These are phyloP conservation scores for Lithophane leautieri DNA, from an alignment of 2,888 invertebrate species.

Conservation along the genomic window DNA sequence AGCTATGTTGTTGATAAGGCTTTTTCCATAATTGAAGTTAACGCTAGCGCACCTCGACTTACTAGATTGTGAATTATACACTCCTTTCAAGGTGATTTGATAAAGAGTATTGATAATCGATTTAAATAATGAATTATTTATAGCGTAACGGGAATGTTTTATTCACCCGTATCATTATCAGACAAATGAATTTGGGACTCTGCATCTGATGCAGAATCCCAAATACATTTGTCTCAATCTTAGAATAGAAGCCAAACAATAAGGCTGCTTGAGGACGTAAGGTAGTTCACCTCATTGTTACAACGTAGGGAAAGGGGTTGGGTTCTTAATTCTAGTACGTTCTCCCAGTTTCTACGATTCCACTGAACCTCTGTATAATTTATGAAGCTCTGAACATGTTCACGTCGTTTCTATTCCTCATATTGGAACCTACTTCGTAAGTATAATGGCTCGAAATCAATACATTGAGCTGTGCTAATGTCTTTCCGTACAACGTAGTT, in stretches of 20 bases:
- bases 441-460: slow-evolving; percentile 52
- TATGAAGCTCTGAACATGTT: slow-evolving; percentile 55
- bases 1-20: slow-evolving; percentile 43
- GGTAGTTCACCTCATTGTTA: slow-evolving; percentile 43
- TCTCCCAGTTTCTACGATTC: slow-evolving; percentile 36
- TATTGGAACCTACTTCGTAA: slow-evolving; percentile 46
- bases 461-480: slow-evolving; percentile 45
- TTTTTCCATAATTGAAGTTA: slow-evolving; percentile 47
- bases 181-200: no score
- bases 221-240: slow-evolving; percentile 29
- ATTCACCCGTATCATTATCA: slow-evolving; percentile 12
- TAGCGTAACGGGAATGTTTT: not conserved
- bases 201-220: slow-evolving; percentile 10
- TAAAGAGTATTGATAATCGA: not conserved
- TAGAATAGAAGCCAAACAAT: slow-evolving; percentile 16
- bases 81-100: slow-evolving; percentile 30
- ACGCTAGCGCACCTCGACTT: slow-evolving; percentile 42
- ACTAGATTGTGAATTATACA: slow-evolving; percentile 10
- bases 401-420: slow-evolving; percentile 44
- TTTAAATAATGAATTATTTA: not conserved
- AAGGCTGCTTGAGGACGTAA: slow-evolving; percentile 19
- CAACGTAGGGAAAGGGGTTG: slow-evolving; percentile 14
- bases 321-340: slow-evolving; percentile 36
- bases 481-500: slow-evolving; percentile 42
- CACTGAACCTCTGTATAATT: slow-evolving; percentile 52